Evolutionary conservation across 1,140 invertebrate genomes (phyloP), one percentile per base, ranked within the genome.

Genomic region (Drosophila oshimai): DNA sequence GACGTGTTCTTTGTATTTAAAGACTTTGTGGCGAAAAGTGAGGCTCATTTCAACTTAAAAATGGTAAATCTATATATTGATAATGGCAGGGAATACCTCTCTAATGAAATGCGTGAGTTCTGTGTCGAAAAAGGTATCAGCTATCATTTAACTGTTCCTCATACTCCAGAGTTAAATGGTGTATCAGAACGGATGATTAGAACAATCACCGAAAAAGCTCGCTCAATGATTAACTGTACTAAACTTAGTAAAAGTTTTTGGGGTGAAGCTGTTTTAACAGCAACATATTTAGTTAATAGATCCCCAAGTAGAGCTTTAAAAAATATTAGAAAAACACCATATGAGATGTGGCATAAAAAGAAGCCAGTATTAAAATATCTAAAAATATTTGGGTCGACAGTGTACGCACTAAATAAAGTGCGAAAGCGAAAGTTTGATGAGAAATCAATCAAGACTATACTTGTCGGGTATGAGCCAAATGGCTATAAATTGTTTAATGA

Each of bases 151-250:
- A 92, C 89, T 9, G 81, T 92, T 44, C 88, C 91, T 39, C 88
- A 91, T 51, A 92, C 91, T 9, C 92, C 92, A 50, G 90, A 93
- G 68, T 75, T 90, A 74, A 93, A 93, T 91, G 91, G 92, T 65
- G 89, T 92, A 3, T 73, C 92, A 18, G 92, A 93, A 64, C 70
- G 92, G 34, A 91, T 92, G 76, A 91, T 91, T 57, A 60, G 89
- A 33, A 91, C 91, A 17, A 84, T 93, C 29, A 91, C 83, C 10
- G 91, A 92, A 86, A 92, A 89, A 54, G 89, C 90, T 33, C 74
- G 91, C 45, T 37, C 34, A 1, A 18, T 37, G 15, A 37, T 37
- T 10, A 18, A 37, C 13, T 7, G 13, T 15, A 7, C 41, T 41
- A 53, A 53, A 42, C 15, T 44, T n/a, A 51, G 24, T 51, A 54